Conservation (phyloP, 2,888 invertebrate genomes). For the Drosophila neutralis region DNA sequence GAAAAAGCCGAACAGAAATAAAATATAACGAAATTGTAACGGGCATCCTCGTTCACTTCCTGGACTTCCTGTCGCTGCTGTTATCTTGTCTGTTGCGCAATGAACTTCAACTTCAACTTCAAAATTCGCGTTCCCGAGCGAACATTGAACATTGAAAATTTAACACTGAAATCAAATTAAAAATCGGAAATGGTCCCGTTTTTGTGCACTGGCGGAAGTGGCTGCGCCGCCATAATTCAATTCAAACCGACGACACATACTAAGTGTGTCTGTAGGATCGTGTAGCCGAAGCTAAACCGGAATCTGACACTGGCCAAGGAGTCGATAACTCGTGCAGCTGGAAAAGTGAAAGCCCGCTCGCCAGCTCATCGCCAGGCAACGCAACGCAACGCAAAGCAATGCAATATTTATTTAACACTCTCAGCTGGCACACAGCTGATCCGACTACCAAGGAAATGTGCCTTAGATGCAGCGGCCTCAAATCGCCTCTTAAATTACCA, state of each 20-base stretch:
- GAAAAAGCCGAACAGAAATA: slow-evolving; percentile 3
- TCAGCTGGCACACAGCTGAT: slow-evolving; percentile 24
- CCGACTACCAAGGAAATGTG: slow-evolving; percentile 21
- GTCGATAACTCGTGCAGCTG: slow-evolving; percentile 18
- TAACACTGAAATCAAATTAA: slow-evolving; percentile 38
- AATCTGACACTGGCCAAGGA: slow-evolving; percentile 35
- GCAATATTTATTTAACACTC: slow-evolving; percentile 35
- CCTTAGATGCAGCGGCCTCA: slow-evolving; percentile 22
- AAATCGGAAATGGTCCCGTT: slow-evolving; percentile 69
- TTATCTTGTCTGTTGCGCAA: slow-evolving; percentile 63
- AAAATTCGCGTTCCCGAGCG: slow-evolving; percentile 30
- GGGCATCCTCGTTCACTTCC: slow-evolving; percentile 44
- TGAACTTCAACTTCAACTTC: slow-evolving; percentile 71
- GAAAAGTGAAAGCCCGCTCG: slow-evolving; percentile 64
- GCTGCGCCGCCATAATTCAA: slow-evolving; percentile 48
- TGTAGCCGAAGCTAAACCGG: slow-evolving; percentile 24
- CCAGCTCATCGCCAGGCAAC: slow-evolving; percentile 2
- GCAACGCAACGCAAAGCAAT: background rate
- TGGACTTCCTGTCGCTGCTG: slow-evolving; percentile 22
- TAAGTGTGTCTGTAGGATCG: slow-evolving; percentile 54
- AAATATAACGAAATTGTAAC: slow-evolving; percentile 17
- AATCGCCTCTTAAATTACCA: slow-evolving; percentile 1
- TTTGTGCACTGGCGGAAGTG: slow-evolving; percentile 58
- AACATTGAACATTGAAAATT: background rate
- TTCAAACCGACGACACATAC: slow-evolving; percentile 10